phyloP scores from a whole-genome alignment of 2,113 vertebrate species.

The Seriola aureovittata region DNA sequence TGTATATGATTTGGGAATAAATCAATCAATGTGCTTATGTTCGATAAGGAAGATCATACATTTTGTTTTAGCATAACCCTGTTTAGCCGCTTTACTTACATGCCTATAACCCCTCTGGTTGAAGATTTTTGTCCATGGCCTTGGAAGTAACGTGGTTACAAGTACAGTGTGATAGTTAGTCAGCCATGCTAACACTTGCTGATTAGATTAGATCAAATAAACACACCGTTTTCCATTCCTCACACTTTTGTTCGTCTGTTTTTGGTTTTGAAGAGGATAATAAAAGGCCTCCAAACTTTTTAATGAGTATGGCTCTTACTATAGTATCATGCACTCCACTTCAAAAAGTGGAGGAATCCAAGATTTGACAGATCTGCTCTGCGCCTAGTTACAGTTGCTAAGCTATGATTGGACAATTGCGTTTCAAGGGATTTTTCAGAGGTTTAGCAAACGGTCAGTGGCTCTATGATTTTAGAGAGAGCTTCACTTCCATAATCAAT shows the following conservation, averaged over 20 bases:
- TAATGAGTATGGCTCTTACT: not conserved
- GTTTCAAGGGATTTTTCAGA: too few relatives aligned
- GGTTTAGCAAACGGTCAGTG: not conserved
- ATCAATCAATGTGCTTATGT: not conserved
- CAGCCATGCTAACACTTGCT: not conserved
- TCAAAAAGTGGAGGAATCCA: not conserved
- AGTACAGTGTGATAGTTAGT: not conserved
- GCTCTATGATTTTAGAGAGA: not conserved
- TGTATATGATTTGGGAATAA: not conserved
- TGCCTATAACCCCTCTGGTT: not conserved
- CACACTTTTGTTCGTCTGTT: too few relatives aligned
- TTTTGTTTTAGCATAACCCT: not conserved
- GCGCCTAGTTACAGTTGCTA: too few relatives aligned
- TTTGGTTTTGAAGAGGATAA: not conserved
- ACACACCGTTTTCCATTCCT: too few relatives aligned
- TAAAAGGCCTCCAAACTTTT: not conserved
- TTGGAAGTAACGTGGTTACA: not conserved
- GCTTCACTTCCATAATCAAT: too few relatives aligned
- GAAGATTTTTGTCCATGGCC: not conserved
- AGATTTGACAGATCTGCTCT: too few relatives aligned
- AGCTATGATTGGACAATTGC: too few relatives aligned
- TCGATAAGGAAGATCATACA: not conserved
- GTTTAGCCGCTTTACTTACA: not conserved
- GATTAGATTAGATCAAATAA: too few relatives aligned
- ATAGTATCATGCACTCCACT: too few relatives aligned